Base-by-base conservation (phyloP, 2,888 invertebrate species). In the Dolichopus griseipennis region DNA sequence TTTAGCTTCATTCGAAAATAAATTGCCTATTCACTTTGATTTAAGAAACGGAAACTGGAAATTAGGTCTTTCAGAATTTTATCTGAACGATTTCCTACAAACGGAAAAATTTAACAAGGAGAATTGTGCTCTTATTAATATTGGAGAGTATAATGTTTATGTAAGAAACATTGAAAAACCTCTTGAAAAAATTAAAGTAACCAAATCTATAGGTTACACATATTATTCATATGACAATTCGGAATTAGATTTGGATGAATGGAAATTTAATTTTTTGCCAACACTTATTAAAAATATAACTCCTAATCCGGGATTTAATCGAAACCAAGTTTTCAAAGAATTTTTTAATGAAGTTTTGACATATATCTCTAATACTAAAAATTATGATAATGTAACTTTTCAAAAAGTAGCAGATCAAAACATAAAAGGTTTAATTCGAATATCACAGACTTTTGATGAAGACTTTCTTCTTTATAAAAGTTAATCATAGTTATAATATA, bases 261-360 rank as follows among this genome's bases (percentile, higher is more conserved):
- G n/a, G n/a, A 63, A 63, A 22, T 63, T 63, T 15, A 63, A 63
- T 63, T 63, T 63, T 63, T 63, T 63, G 21, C 63, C 63, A 12
- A 63, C 63, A 1, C 12, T 63, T 22, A 22, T 63, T 22, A 63
- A 63, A 20, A 63, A 63, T 63, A 63, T 63, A 22, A 63, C 63
- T 20, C 63, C 63, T 63, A 9, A 20, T 20, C 12, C 20, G 63
- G 22, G 27, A n/a, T 63, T 22, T 63, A 63, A 22, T 20, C 61
- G 21, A 1, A 61, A 61, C 8, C 4, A 61, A n/a, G 21, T 61
- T 20, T n/a, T 61, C 8, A 15, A 61, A 61, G 21, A 21, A 20
- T 61, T 61, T 61, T 61, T 20, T n/a, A 21, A n/a, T 20, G 61
- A 61, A 61, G 20, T 61, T n/a, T 61, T 21, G 18, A 61, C n/a